Percentiles rank a stretch among this genome's conserved stretches.
These are phyloP conservation scores for Enteromius treurensis DNA, from an alignment of 2,797 vertebrate genomes.

Conservation along the genomic window DNA sequence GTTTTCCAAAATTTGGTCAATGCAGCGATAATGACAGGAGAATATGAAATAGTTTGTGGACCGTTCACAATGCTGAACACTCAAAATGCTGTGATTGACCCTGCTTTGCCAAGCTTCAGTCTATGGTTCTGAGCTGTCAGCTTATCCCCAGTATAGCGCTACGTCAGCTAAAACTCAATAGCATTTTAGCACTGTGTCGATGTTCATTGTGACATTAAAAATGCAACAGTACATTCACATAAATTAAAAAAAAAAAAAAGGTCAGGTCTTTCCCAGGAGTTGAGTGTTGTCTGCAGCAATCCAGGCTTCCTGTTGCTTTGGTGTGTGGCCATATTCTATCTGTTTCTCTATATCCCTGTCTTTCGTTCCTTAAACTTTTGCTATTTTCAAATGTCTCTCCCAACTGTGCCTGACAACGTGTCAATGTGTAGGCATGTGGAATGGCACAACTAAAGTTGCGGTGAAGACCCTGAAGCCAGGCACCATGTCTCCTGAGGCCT, in stretches of 20 bases:
- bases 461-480: constrained; percentile 97
- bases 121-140: constrained; percentile 4
- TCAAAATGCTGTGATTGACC: constrained; percentile 4
- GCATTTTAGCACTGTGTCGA: neutral
- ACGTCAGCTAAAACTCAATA: constrained; percentile 15
- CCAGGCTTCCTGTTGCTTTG: constrained; percentile 44
- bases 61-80: constrained; percentile 22
- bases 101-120: constrained; percentile 45
- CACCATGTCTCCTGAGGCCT: constrained; percentile 97
- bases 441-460: constrained; percentile 93
- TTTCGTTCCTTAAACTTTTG: neutral
- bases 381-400: neutral
- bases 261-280: neutral
- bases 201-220: constrained; percentile 27
- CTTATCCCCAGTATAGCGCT: neutral
- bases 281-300: constrained; percentile 22
- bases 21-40: neutral
- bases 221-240: neutral
- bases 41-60: constrained; percentile 17
- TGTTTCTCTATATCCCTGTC: constrained; percentile 7
- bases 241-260: neutral
- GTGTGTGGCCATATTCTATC: constrained; percentile 24
- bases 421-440: constrained; percentile 89
- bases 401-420: neutral
- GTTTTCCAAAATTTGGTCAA: neutral